A percentile compares a stretch with the other conserved stretches of the same genome.
Evolutionary conservation across 2,888 invertebrate genomes (phyloP).

Genomic region (Cataglyphis rosenhaueri): DNA sequence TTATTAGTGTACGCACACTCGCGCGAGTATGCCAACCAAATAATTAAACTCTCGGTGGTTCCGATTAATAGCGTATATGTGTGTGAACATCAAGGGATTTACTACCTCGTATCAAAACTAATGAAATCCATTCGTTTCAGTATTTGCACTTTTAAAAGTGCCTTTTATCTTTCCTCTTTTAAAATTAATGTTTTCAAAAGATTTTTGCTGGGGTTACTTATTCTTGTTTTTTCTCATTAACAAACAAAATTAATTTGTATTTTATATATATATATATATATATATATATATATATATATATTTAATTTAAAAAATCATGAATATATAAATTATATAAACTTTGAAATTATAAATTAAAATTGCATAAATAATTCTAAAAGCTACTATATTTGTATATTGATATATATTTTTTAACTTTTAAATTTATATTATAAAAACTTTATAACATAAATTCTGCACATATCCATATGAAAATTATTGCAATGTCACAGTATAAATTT

Average conservation of each 20-base stretch:
- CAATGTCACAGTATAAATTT: slow-evolving; percentile 12
- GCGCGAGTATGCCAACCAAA: slow-evolving; percentile 5
- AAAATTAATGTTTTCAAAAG: neutral
- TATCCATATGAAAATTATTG: neutral
- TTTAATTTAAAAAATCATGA: neutral
- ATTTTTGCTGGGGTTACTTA: neutral
- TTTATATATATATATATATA: neutral
- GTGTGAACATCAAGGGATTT: neutral
- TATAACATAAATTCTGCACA: neutral
- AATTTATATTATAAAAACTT: slow-evolving; percentile 1
- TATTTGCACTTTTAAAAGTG: neutral
- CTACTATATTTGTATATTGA: neutral
- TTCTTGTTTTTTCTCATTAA: neutral
- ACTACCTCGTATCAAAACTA: slow-evolving; percentile 4
- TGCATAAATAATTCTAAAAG: neutral
- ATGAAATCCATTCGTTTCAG: neutral
- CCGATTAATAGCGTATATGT: neutral
- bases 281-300: too few species aligned
- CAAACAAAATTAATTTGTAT: neutral
- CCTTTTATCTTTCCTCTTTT: neutral
- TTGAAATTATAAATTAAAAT: slow-evolving; percentile 17
- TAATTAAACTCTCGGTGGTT: slow-evolving; percentile 31
- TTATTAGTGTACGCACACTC: slow-evolving; percentile 17
- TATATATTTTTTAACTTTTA: slow-evolving; percentile 23
- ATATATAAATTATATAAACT: neutral